phyloP scores from a whole-genome alignment of 2,888 invertebrate species.

The Tortrix viridana region DNA sequence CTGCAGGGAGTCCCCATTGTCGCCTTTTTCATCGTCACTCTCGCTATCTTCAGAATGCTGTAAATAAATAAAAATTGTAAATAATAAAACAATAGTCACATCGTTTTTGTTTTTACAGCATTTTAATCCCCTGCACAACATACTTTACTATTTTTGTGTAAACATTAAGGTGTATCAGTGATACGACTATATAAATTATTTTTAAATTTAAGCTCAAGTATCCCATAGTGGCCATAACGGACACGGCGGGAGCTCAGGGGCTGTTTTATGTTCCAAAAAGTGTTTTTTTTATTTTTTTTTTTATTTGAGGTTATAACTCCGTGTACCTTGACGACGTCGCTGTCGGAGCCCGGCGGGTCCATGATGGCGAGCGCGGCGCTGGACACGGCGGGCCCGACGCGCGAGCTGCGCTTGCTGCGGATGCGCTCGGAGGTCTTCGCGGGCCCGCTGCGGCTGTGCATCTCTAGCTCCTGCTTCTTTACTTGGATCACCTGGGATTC shows the following conservation, averaged over 20 bases:
- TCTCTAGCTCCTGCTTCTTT: constrained; percentile 89
- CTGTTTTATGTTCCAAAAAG: no score
- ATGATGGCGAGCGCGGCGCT: constrained; percentile 73
- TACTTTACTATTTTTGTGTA: no score
- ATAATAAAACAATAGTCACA: no score
- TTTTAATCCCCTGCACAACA: not conserved
- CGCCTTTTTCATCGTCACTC: constrained; percentile 87
- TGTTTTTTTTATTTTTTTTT: no score
- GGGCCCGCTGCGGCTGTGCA: constrained; percentile 84
- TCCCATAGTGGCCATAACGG: no score
- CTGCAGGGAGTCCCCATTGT: constrained; percentile 89
- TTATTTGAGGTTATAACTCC: no score
- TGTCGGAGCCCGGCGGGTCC: constrained; percentile 87
- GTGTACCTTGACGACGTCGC: constrained; percentile 78
- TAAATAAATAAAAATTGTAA: constrained; percentile 21
- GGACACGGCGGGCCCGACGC: constrained; percentile 69
- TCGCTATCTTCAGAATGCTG: constrained; percentile 84
- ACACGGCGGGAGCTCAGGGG: no score
- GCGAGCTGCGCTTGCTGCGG: constrained; percentile 82
- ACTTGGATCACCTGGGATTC: constrained; percentile 83
- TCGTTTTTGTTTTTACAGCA: no score
- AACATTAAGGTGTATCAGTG: no score
- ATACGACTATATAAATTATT: no score
- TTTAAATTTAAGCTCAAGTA: no score
- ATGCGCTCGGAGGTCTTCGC: constrained; percentile 89